A percentile compares a stretch with the other conserved stretches of the same genome.
Conservation (phyloP, 2,113 vertebrate genomes). For the Lasiurus borealis region DNA sequence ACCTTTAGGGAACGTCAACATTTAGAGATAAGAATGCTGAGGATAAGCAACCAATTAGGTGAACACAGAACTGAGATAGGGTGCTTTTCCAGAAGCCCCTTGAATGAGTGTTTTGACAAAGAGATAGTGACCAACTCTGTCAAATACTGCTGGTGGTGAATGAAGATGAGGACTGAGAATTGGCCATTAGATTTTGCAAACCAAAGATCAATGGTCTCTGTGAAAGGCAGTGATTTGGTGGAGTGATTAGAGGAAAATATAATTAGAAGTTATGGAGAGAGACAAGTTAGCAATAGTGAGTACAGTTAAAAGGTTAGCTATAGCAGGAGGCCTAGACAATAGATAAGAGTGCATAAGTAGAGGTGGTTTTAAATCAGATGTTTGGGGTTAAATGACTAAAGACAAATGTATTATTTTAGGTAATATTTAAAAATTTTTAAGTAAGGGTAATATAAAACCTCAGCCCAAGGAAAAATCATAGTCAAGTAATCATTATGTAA, state of each 20-base stretch:
- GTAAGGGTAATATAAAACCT: not conserved
- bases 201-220: not conserved
- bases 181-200: not conserved
- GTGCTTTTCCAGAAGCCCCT: not conserved
- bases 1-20: not conserved
- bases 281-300: not conserved
- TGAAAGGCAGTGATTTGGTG: not conserved
- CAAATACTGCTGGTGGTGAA: not conserved
- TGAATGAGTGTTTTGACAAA: not conserved
- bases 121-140: not conserved
- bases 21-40: not conserved
- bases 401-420: not conserved
- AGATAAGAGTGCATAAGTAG: not conserved
- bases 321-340: not conserved
- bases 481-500: not conserved
- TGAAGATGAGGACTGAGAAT: not conserved
- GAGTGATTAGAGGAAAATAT: not conserved
- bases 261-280: not conserved
- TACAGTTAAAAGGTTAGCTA: not conserved
- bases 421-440: not conserved
- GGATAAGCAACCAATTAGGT: not conserved
- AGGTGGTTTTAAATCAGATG: not conserved
- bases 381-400: not conserved
- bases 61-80: not conserved
- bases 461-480: not conserved